Base-by-base conservation (phyloP, 1,140 invertebrate genomes). In the Orussus abietinus region DNA sequence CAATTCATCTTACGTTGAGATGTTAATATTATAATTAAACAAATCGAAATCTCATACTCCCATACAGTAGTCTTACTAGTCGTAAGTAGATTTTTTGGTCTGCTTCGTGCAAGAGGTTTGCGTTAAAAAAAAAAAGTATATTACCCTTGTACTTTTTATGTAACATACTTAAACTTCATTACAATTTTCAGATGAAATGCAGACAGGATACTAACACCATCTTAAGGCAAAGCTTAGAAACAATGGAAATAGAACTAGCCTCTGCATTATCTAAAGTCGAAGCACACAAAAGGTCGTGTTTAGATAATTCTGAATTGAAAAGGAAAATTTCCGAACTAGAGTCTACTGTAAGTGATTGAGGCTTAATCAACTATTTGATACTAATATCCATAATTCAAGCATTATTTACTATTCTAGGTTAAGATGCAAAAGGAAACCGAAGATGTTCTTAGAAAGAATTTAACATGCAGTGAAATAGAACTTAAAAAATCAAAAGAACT, bases 291-390 rank as follows among this genome's bases (percentile, higher is more conserved):
- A 37, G 39, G 42, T 19, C 45, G 49, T 29, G 59, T 0, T 37
- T 36, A 13, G 52, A 63, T 31, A 55, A 34, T 10, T 47, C 55
- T 13, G 56, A 64, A 42, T 41, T 55, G 3, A 60, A 53, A 17
- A 64, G 49, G 50, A 57, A 54, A 38, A 55, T 63, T 37, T 53
- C 58, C 31, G 51, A 64, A 30, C 37, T 64, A 18, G 55, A 68
- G 53, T 62, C 57, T 54, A 50, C 17, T 10, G 65, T 65, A 54
- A 62, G 42, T 39, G 25, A 45, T 48, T 31, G 31, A 17, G 22
- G 22, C 43, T 29, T 26, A 32, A 15, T 36, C 9, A 28, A 21
- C 35, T 38, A 25, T 20, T 26, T 30, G 22, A 5, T 37, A 13
- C 15, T 13, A 3, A 21, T 7, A 22, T 21, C 4, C 12, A 36